phyloP scores from a whole-genome alignment of 2,888 invertebrate species.

The Chrysopilus asiliformis region DNA sequence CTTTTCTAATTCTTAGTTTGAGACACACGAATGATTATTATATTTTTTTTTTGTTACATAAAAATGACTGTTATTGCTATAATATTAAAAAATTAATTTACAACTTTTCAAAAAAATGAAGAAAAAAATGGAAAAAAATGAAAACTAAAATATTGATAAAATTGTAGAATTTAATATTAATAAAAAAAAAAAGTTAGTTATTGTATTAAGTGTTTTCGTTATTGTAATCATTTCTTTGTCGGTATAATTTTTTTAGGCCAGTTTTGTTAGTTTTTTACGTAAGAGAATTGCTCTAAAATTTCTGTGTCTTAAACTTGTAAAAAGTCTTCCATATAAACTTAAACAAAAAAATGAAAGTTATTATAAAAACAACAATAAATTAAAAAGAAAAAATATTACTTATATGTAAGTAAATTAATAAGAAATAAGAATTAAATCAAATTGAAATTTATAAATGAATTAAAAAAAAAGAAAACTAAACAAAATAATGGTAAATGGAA shows the following conservation, averaged over 20 bases:
- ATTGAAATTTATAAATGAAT: no score
- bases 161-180: no score
- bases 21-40: no score
- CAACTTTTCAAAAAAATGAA: neutral
- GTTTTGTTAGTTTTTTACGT: slow-evolving; percentile 13
- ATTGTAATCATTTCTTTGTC: slow-evolving; percentile 8
- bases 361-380: slow-evolving; percentile 5
- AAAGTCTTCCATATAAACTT: slow-evolving; percentile 32
- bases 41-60: no score
- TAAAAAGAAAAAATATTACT: no score
- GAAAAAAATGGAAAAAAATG: slow-evolving; percentile 4
- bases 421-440: no score
- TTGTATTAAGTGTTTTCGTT: neutral
- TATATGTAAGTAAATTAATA: no score
- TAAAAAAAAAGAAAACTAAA: no score
- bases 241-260: slow-evolving; percentile 2
- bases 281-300: slow-evolving; percentile 29
- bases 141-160: neutral
- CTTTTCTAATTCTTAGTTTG: no score
- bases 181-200: neutral
- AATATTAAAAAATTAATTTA: no score
- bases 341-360: slow-evolving; percentile 11
- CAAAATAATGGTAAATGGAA: no score
- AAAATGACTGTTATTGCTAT: no score
- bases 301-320: slow-evolving; percentile 38